Percentiles rank a stretch among this genome's conserved stretches.
phyloP scores from a whole-genome alignment of 2,888 invertebrate genomes.

The Rutpela maculata region DNA sequence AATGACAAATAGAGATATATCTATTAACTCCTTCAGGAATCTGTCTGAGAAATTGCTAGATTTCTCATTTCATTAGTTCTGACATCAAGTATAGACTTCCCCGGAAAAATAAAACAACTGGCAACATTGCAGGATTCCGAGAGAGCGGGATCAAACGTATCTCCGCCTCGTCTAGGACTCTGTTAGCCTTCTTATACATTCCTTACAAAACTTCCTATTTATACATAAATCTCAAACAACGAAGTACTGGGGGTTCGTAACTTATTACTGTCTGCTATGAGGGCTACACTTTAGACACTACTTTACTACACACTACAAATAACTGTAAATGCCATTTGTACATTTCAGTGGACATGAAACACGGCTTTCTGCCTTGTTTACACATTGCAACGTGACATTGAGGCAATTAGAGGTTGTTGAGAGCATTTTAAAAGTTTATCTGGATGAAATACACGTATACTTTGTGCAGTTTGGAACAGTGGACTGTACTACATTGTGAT shows the following conservation, averaged over 20 bases:
- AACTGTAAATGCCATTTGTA: not conserved
- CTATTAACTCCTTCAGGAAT: too few relatives aligned
- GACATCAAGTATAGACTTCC: not conserved
- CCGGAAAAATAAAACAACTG: not conserved
- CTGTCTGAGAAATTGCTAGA: too few relatives aligned
- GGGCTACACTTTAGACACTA: not conserved
- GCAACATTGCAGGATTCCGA: not conserved
- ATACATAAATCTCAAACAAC: slow-evolving; percentile 9
- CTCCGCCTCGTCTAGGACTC: slow-evolving; percentile 13
- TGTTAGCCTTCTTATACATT: slow-evolving; percentile 14
- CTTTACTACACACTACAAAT: not conserved
- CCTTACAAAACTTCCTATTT: slow-evolving; percentile 15
- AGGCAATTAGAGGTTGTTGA: not conserved
- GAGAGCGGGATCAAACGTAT: slow-evolving; percentile 9
- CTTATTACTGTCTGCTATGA: not conserved
- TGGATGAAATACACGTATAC: too few relatives aligned
- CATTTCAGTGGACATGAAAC: not conserved
- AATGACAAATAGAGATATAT: too few relatives aligned
- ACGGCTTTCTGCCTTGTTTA: not conserved
- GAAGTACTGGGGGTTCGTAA: not conserved
- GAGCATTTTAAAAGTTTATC: not conserved
- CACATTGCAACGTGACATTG: not conserved
- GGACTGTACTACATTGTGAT: too few relatives aligned
- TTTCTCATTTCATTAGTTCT: too few relatives aligned
- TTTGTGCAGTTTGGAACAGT: too few relatives aligned